Evolutionary conservation across 2,888 invertebrate species (phyloP).

Genomic region (Tinea trinotella): DNA sequence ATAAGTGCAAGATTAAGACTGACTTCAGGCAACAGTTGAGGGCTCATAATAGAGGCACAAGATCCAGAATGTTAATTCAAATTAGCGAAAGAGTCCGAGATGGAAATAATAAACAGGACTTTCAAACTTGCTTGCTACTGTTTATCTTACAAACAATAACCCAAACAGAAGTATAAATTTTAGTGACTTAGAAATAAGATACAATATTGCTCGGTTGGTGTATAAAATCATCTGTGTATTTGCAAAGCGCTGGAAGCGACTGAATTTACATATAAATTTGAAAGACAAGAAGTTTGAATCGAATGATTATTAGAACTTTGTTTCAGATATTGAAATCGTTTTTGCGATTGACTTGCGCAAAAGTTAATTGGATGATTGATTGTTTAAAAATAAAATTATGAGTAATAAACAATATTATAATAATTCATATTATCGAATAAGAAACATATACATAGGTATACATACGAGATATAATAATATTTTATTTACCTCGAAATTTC

Average conservation of each 20-base stretch:
- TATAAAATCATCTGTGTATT: neutral
- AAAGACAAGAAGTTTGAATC: constrained; percentile 30
- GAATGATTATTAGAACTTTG: constrained; percentile 13
- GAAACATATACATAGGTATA: too few relatives aligned
- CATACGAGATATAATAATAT: too few relatives aligned
- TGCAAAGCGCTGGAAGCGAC: constrained; percentile 16
- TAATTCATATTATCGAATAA: too few relatives aligned
- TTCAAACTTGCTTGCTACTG: constrained; percentile 19
- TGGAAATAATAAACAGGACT: constrained; percentile 20
- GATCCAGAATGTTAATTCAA: constrained; percentile 18
- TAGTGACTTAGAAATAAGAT: too few relatives aligned
- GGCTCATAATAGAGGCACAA: too few relatives aligned
- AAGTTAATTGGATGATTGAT: too few relatives aligned
- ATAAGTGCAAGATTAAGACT: too few relatives aligned
- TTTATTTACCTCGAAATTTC: too few relatives aligned
- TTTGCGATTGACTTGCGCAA: neutral
- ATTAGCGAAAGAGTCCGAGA: constrained; percentile 20
- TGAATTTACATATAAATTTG: constrained; percentile 49
- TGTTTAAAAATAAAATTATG: too few relatives aligned
- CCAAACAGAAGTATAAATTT: too few relatives aligned
- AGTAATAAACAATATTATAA: too few relatives aligned
- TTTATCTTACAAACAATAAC: constrained; percentile 10
- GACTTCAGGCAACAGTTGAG: too few relatives aligned
- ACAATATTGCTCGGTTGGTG: neutral
- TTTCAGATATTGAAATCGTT: neutral